phyloP scores from a whole-genome alignment of 2,113 vertebrate species.

The Melozone crissalis region DNA sequence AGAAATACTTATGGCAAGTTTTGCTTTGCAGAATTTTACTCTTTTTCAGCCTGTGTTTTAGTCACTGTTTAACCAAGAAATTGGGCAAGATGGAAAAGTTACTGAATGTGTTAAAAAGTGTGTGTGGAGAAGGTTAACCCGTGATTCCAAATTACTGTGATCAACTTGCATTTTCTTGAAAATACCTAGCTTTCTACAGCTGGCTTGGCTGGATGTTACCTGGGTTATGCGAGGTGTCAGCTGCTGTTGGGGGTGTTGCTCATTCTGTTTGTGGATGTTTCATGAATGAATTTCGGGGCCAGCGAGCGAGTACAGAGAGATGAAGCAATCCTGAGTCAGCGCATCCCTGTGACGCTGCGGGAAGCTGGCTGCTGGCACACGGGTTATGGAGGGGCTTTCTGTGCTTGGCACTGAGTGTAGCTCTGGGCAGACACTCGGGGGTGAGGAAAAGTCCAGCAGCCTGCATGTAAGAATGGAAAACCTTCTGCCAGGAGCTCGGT shows the following conservation, averaged over 20 bases:
- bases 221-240: neutral
- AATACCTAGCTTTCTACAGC: neutral
- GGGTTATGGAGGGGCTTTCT: neutral
- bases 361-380: neutral
- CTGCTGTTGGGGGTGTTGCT: neutral
- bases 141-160: neutral
- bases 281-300: neutral
- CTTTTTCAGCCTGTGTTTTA: neutral
- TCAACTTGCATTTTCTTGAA: neutral
- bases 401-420: neutral
- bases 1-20: neutral
- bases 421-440: neutral
- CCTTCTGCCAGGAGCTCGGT: neutral
- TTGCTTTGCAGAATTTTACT: neutral
- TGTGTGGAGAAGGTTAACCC: neutral
- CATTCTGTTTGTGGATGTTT: neutral
- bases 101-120: neutral
- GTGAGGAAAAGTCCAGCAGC: neutral
- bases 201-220: neutral
- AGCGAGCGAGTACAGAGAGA: neutral
- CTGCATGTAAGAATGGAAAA: neutral
- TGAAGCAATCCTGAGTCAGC: neutral
- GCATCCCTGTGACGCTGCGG: rapidly evolving
- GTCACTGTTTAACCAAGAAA: neutral
- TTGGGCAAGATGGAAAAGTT: neutral